phyloP scores from a whole-genome alignment of 2,113 vertebrate species.

The Rafetus swinhoei region DNA sequence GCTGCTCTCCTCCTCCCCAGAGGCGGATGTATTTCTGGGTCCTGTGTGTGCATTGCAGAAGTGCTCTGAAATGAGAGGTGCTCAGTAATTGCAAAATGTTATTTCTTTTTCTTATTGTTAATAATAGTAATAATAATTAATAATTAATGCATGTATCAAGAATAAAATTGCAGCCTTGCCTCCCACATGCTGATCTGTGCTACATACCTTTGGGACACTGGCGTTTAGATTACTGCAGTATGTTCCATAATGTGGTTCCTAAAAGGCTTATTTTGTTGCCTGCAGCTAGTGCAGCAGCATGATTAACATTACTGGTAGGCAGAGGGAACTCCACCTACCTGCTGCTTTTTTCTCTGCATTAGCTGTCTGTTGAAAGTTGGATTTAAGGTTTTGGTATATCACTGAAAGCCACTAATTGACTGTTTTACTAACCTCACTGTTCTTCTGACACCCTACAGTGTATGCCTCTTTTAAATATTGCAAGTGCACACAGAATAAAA shows the following conservation, averaged over 20 bases:
- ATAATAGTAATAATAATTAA: background rate
- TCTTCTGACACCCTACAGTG: background rate
- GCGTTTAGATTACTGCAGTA: background rate
- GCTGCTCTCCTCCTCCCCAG: background rate
- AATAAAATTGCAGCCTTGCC: background rate
- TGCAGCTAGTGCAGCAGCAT: background rate
- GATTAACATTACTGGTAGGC: background rate
- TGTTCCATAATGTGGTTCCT: background rate
- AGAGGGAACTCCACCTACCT: conserved; percentile 2
- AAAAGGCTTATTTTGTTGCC: background rate
- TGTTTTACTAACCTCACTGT: conserved; percentile 3
- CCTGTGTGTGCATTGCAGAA: background rate
- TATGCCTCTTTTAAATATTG: background rate
- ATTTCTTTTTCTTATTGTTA: background rate
- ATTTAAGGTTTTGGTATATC: background rate
- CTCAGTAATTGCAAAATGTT: background rate
- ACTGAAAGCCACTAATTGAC: conserved; percentile 7
- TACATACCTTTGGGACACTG: background rate
- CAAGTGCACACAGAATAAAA: background rate
- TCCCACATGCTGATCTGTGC: background rate
- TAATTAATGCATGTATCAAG: background rate
- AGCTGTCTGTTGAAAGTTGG: background rate
- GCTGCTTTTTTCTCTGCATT: background rate
- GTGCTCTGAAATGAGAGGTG: background rate
- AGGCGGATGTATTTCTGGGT: background rate